Conservation (phyloP, 1,140 invertebrate species). For the Ostrea denselamellosa region DNA sequence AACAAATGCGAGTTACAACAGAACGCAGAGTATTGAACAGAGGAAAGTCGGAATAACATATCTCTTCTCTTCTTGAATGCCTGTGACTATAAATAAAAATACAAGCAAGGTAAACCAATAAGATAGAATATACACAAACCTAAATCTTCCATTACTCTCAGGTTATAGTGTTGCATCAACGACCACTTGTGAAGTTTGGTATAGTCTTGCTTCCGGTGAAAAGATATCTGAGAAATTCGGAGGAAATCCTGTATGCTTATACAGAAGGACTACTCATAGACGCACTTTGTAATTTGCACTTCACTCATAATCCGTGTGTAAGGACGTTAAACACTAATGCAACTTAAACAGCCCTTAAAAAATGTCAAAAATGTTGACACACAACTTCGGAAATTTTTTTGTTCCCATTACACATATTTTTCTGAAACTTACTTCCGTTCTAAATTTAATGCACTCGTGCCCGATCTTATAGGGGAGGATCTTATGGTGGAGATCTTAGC, state of each 20-base stretch:
- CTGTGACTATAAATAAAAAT: neutral
- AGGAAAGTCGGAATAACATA: neutral
- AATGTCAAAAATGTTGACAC: conserved; percentile 31
- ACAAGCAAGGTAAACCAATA: neutral
- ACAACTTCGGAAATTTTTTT: conserved; percentile 19
- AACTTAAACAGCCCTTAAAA: conserved; percentile 4
- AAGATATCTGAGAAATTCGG: neutral
- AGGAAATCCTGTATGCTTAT: conserved; percentile 11
- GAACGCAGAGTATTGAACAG: neutral
- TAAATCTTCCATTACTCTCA: conserved; percentile 36
- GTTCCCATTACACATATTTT: conserved; percentile 5
- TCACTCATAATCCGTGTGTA: conserved; percentile 5
- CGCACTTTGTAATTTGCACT: conserved; percentile 2
- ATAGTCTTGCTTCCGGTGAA: conserved; percentile 10
- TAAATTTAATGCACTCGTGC: conserved; percentile 10
- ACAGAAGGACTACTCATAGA: neutral
- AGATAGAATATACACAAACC: neutral
- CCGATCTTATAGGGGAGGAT: conserved; percentile 7
- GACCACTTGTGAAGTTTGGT: conserved; percentile 12
- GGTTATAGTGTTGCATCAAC: conserved; percentile 36
- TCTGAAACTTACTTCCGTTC: conserved; percentile 19
- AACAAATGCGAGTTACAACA: too few species aligned
- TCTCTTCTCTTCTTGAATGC: neutral
- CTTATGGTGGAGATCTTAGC: neutral
- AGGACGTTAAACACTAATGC: neutral